phyloP scores from a whole-genome alignment of 2,888 invertebrate species.

The Bombylius major region DNA sequence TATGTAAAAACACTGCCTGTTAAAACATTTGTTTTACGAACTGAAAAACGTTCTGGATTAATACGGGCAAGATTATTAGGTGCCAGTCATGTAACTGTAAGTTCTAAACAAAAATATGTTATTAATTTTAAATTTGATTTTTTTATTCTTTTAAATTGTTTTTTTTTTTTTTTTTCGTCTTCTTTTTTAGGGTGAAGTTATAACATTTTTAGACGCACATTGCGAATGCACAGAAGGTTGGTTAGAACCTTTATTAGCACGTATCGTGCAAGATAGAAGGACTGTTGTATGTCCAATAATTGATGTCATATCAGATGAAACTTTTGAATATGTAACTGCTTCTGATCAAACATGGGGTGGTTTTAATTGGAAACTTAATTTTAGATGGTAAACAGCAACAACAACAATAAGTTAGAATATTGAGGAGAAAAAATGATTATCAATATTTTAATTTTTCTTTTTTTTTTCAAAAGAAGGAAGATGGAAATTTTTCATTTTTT shows the following conservation, averaged over 20 bases:
- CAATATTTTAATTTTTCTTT: too few species aligned
- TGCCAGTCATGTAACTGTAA: slow-evolving; percentile 81
- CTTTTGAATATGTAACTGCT: slow-evolving; percentile 96
- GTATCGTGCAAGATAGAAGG: slow-evolving; percentile 83
- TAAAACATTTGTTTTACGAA: slow-evolving; percentile 74
- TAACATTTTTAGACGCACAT: slow-evolving; percentile 38
- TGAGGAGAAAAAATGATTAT: too few species aligned
- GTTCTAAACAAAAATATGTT: slow-evolving; percentile 34
- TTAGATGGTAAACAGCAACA: slow-evolving; percentile 85
- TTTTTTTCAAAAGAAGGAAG: too few species aligned
- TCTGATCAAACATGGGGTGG: slow-evolving; percentile 99
- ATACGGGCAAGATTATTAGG: slow-evolving; percentile 91
- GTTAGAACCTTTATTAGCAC: slow-evolving; percentile 85
- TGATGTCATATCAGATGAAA: slow-evolving; percentile 97
- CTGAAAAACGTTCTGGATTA: slow-evolving; percentile 85
- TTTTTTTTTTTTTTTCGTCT: slow-evolving; percentile 1
- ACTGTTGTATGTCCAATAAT: slow-evolving; percentile 97
- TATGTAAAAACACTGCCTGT: slow-evolving; percentile 80
- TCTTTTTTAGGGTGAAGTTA: slow-evolving; percentile 31
- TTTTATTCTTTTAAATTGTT: slow-evolving; percentile 1
- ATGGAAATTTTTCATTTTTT: neutral
- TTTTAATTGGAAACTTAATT: slow-evolving; percentile 99
- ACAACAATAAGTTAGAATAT: too few species aligned
- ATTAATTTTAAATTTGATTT: too few species aligned
- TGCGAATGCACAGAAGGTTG: slow-evolving; percentile 76